Percentiles rank a stretch among this genome's conserved stretches.
phyloP scores from a whole-genome alignment of 2,888 invertebrate genomes.

The Volucella bombylans region DNA sequence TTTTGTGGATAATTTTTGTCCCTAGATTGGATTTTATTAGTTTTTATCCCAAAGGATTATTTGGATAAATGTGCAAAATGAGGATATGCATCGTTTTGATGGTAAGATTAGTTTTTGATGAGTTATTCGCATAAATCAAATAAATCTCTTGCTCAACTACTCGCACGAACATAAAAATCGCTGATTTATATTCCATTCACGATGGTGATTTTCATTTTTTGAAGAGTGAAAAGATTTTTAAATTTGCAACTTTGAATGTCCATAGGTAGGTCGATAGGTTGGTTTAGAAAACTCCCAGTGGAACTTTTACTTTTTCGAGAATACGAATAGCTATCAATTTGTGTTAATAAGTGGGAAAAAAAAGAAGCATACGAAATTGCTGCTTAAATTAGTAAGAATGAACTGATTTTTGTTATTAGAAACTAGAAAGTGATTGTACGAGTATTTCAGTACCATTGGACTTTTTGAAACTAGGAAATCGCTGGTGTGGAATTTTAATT shows the following conservation, averaged over 20 bases:
- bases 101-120: constrained; percentile 41
- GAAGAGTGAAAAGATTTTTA: constrained; percentile 11
- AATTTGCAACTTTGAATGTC: constrained; percentile 1
- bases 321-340: not conserved
- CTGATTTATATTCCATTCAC: constrained; percentile 37
- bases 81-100: constrained; percentile 54
- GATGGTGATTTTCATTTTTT: constrained; percentile 23
- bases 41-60: constrained; percentile 45
- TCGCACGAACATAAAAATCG: not conserved
- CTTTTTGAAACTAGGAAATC: not conserved
- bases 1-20: constrained; percentile 2
- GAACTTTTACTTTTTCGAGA: constrained; percentile 49
- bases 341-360: constrained; percentile 25
- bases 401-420: constrained; percentile 26
- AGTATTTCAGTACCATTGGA: not conserved
- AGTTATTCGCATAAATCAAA: no score
- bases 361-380: constrained; percentile 17
- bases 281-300: constrained; percentile 26
- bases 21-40: no score
- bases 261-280: constrained; percentile 10
- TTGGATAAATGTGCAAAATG: constrained; percentile 66
- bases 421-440: constrained; percentile 41
- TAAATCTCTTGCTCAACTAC: no score
- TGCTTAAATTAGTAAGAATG: constrained; percentile 40
- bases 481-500: no score